phyloP scores from a whole-genome alignment of 1,140 invertebrate genomes.

The Dendrolimus punctatus region DNA sequence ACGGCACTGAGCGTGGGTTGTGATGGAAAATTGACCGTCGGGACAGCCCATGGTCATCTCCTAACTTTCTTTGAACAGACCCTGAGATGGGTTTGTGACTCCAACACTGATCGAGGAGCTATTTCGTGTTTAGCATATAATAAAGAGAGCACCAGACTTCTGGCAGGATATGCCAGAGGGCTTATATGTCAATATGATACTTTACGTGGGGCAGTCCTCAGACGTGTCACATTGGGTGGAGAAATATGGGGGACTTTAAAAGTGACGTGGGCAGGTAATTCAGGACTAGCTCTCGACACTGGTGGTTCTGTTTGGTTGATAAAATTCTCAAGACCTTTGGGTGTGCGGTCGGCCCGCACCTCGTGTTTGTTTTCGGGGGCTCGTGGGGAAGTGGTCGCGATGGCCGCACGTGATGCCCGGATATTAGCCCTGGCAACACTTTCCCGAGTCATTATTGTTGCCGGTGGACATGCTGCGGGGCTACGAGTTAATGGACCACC shows the following conservation, averaged over 20 bases:
- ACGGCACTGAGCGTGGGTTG: conserved; percentile 86
- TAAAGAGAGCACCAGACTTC: conserved; percentile 86
- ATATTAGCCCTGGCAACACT: conserved; percentile 94
- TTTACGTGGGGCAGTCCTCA: conserved; percentile 81
- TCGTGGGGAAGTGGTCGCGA: conserved; percentile 84
- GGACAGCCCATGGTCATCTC: conserved; percentile 94
- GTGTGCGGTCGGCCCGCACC: conserved; percentile 89
- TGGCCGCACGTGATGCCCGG: conserved; percentile 51
- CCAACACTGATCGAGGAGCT: conserved; percentile 82
- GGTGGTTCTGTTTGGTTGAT: conserved; percentile 98
- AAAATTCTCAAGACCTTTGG: conserved; percentile 90
- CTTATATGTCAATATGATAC: conserved; percentile 89
- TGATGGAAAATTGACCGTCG: conserved; percentile 85
- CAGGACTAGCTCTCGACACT: conserved; percentile 88
- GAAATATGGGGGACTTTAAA: conserved; percentile 90
- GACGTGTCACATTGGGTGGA: conserved; percentile 90
- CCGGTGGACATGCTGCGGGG: conserved; percentile 62
- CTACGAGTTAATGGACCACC: conserved; percentile 70
- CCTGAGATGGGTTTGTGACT: conserved; percentile 88
- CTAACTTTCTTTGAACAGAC: conserved; percentile 92
- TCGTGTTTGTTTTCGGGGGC: conserved; percentile 95
- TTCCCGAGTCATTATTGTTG: conserved; percentile 93
- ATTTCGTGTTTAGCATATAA: conserved; percentile 92
- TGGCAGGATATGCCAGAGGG: conserved; percentile 91
- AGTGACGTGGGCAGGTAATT: conserved; percentile 80